Percentiles rank a stretch among this genome's conserved stretches.
Conservation (phyloP, 2,888 invertebrate species). For the Uloborus plumipes region DNA sequence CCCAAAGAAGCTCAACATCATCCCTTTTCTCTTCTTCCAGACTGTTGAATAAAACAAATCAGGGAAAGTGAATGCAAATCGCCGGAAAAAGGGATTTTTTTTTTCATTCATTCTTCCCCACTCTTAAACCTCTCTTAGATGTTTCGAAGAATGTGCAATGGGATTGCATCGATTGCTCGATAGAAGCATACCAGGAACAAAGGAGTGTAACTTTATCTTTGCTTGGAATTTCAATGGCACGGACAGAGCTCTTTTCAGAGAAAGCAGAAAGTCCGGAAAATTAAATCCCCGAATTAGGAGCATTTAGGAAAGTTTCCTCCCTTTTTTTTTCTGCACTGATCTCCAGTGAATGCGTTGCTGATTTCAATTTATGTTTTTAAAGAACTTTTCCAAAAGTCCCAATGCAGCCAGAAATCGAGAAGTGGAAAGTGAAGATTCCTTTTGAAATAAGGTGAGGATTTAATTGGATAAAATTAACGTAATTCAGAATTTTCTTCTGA, state of each 20-base stretch:
- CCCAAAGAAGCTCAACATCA: constrained; percentile 8
- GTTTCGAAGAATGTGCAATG: background rate
- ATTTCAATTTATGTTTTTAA: no score
- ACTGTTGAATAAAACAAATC: constrained; percentile 56
- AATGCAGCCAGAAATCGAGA: no score
- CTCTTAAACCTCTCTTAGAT: background rate
- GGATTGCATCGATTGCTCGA: constrained; percentile 6
- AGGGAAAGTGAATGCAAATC: constrained; percentile 59
- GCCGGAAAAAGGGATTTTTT: constrained; percentile 2
- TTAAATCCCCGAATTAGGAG: no score
- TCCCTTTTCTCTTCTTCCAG: constrained; percentile 15
- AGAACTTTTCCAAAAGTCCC: no score
- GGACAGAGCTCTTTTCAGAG: constrained; percentile 12
- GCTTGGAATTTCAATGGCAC: constrained; percentile 5
- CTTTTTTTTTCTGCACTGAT: no score
- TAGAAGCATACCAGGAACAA: constrained; percentile 12
- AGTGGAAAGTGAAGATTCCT: no score
- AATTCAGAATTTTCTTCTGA: no score
- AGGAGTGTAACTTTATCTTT: constrained; percentile 16
- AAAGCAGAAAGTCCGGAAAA: constrained; percentile 12
- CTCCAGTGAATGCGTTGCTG: no score
- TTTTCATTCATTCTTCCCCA: constrained; percentile 1
- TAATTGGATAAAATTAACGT: no score
- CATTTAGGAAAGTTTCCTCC: no score
- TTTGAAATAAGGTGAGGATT: no score